Base-by-base conservation (phyloP, 2,797 vertebrate species). In the Lithobates sylvaticus region DNA sequence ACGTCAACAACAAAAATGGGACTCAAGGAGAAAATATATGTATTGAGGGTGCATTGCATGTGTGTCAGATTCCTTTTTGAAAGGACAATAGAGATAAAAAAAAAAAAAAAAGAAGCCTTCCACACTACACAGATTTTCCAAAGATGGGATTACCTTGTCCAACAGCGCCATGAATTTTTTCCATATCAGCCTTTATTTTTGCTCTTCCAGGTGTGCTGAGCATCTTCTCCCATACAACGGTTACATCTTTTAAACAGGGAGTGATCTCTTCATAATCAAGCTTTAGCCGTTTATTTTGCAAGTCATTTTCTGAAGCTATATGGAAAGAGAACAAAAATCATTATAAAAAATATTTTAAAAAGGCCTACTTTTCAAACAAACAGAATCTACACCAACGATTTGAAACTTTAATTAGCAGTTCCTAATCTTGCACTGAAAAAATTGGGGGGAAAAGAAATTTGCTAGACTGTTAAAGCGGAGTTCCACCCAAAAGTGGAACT, bases 211-310 rank as follows among this genome's bases (percentile, higher is more conserved):
- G 94, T 1, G 93, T 95, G 89, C 91, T 95, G 77, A 99, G 92
- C 96, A 99, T 98, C 93, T 96, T 98, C 92, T 99, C 98, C 98
- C 98, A 99, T 84, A 98, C 95, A 71, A 95, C 82, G 8, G 97
- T 98, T 79, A 99, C 97, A 8, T 99, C 98, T 91, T 98, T 99
- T 75, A 99, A 95, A 90, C 97, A 99, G 0, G 97, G 97, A 32
- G 98, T 99, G 90, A 99, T 98, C 94, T 99, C 98, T 89, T 99
- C 98, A 0, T 99, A 99, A 90, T 98, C 97, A 29, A 99, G 95
- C 93, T 99, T 99, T 76, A 98, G 92, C 1, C 98, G 96, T 84
- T 96, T 97, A 92, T 97, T 99, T 92, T 97, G 96, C 86, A 98
- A 94, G 90, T 99, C 95, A 29, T 95, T 97, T 91, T 98, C 96